Conservation (phyloP, 2,113 vertebrate genomes). For the Gnathonemus longibarbis region DNA sequence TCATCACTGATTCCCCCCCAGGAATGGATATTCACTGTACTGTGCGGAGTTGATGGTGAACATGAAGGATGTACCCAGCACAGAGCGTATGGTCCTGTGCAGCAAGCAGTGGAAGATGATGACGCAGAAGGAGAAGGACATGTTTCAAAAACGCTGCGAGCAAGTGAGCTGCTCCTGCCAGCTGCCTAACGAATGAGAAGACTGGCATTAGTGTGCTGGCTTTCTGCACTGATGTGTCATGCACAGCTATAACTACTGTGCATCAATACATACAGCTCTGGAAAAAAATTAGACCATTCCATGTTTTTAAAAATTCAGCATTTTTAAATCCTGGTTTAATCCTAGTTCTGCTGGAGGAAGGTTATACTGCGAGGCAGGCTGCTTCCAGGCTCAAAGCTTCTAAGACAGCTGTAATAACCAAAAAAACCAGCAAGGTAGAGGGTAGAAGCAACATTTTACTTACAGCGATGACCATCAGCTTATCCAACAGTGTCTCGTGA, state of each 20-base stretch:
- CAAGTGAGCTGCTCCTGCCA: conserved; percentile 48
- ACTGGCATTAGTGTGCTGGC: neutral
- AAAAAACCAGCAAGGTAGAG: neutral
- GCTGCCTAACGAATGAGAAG: neutral
- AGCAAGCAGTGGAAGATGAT: conserved; percentile 72
- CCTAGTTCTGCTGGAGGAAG: neutral
- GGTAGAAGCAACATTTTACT: neutral
- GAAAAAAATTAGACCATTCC: neutral
- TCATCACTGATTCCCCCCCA: conserved; percentile 22
- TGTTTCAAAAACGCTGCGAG: conserved; percentile 70
- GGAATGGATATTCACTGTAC: conserved; percentile 68
- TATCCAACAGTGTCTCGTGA: neutral
- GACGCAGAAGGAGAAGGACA: conserved; percentile 72
- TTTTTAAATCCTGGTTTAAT: neutral
- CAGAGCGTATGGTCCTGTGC: conserved; percentile 70
- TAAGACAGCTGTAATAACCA: neutral
- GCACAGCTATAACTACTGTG: neutral
- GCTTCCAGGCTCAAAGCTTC: neutral
- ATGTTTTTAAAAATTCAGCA: neutral
- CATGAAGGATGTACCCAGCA: conserved; percentile 72
- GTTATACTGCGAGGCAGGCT: neutral
- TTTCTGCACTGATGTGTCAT: neutral
- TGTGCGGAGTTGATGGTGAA: conserved; percentile 73
- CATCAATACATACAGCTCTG: neutral
- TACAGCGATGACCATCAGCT: neutral